These are phyloP conservation scores for Dysmachus trigonus DNA, from an alignment of 2,888 invertebrate genomes.

Conservation along the genomic window DNA sequence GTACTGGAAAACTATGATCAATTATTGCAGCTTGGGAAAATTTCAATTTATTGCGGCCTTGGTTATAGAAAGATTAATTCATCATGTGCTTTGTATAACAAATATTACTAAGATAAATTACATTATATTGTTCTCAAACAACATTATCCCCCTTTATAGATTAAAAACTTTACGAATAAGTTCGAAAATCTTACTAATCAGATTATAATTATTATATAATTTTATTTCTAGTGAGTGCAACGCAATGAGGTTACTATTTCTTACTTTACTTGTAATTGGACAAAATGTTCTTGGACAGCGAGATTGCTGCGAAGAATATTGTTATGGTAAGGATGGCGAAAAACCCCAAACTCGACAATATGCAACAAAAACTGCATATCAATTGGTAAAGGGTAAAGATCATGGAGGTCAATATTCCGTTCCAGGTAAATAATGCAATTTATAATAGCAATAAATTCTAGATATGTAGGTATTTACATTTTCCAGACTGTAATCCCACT, in stretches of 20 bases:
- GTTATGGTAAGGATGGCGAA: slow-evolving; percentile 59
- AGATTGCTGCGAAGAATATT: slow-evolving; percentile 57
- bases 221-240: neutral
- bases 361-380: slow-evolving; percentile 80
- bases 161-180: neutral
- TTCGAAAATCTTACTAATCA: neutral
- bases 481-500: slow-evolving; percentile 73
- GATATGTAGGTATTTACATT: neutral
- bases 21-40: too few relatives aligned
- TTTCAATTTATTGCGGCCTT: too few relatives aligned
- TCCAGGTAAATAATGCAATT: slow-evolving; percentile 68
- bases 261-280: neutral
- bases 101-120: too few relatives aligned
- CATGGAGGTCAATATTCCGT: slow-evolving; percentile 69
- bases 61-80: too few relatives aligned
- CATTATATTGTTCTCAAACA: too few relatives aligned
- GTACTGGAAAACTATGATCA: too few relatives aligned
- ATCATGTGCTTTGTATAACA: too few relatives aligned
- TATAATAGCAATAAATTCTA: neutral
- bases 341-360: slow-evolving; percentile 66
- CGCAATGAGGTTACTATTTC: neutral
- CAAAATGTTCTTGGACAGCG: neutral
- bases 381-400: slow-evolving; percentile 71
- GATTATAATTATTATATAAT: neutral
- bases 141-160: too few relatives aligned